These are phyloP conservation scores for Pipistrellus kuhlii DNA, from an alignment of 2,797 vertebrate species.

Conservation along the genomic window DNA sequence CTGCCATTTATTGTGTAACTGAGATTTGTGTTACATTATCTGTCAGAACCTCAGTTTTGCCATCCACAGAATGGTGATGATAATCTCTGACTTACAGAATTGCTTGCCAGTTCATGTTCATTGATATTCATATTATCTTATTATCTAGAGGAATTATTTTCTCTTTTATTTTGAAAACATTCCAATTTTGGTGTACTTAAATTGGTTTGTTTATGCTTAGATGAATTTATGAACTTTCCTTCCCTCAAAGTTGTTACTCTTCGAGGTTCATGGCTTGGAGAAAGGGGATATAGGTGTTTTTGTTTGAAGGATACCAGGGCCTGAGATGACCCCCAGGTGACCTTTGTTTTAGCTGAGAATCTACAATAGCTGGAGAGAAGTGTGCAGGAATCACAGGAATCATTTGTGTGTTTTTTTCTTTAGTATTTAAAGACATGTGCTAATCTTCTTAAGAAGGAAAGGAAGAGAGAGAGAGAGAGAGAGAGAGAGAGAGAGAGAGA, in stretches of 20 bases:
- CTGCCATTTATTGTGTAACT: background rate
- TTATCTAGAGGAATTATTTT: background rate
- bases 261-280: background rate
- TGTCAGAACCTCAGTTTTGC: slow-evolving; percentile 20
- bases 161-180: background rate
- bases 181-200: background rate
- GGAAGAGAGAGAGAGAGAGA: too few relatives aligned
- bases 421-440: background rate
- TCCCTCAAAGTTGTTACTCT: background rate
- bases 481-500: too few relatives aligned
- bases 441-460: background rate
- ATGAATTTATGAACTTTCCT: background rate
- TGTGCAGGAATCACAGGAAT: background rate
- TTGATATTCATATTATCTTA: background rate
- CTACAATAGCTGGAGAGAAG: background rate
- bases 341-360: slow-evolving; percentile 19
- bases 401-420: background rate
- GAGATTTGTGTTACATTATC: background rate
- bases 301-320: slow-evolving; percentile 1
- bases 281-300: slow-evolving; percentile 39
- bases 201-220: background rate
- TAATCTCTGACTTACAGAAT: background rate
- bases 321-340: background rate
- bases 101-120: background rate
- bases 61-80: background rate